Percentiles rank a stretch among this genome's conserved stretches.
Conservation (phyloP, 2,888 invertebrate genomes). For the Orthosia gothica region DNA sequence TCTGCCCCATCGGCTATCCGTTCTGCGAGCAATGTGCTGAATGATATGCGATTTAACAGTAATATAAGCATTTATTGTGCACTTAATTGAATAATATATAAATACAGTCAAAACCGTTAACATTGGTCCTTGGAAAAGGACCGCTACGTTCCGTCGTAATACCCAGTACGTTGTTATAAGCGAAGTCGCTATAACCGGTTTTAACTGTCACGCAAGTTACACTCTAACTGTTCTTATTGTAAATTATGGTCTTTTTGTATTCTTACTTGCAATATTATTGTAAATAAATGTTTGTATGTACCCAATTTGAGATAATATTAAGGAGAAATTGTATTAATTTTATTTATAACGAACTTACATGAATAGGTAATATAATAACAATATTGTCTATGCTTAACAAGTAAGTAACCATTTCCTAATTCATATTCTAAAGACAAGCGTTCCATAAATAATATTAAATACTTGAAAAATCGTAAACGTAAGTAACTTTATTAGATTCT, state of each 20-base stretch:
- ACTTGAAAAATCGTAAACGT: neutral
- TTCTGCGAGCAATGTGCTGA: too few species aligned
- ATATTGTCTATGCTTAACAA: constrained; percentile 49
- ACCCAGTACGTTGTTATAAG: too few species aligned
- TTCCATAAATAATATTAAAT: constrained; percentile 19
- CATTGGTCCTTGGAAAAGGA: too few species aligned
- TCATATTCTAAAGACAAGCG: constrained; percentile 1
- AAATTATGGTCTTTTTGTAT: neutral
- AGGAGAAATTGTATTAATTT: neutral
- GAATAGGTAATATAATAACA: constrained; percentile 19
- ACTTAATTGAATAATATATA: neutral
- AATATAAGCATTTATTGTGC: constrained; percentile 12
- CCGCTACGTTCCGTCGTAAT: too few species aligned
- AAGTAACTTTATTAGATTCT: constrained; percentile 6
- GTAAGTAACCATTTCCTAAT: constrained; percentile 38
- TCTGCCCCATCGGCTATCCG: too few species aligned
- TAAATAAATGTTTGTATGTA: neutral
- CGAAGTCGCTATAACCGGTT: too few species aligned
- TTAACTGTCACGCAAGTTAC: neutral
- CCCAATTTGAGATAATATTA: neutral
- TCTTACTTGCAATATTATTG: neutral
- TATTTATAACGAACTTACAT: neutral
- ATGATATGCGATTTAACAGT: neutral
- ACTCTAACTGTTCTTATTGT: neutral
- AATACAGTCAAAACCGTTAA: too few species aligned